These are phyloP conservation scores for Eupeodes luniger DNA, from an alignment of 2,888 invertebrate species.

Conservation along the genomic window DNA sequence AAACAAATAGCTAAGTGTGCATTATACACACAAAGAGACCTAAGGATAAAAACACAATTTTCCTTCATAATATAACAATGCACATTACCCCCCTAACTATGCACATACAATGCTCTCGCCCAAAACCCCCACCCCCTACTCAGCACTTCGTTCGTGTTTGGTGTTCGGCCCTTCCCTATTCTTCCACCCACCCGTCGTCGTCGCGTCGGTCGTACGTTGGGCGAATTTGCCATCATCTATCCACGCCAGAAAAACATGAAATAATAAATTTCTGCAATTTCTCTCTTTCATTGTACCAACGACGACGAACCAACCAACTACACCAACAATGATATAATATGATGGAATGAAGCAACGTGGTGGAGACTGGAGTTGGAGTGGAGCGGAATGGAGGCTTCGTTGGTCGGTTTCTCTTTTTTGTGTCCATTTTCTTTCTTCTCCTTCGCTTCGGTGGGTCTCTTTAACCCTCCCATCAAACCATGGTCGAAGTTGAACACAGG, in stretches of 20 bases:
- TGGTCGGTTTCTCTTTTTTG: conserved; percentile 65
- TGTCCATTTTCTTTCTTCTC: conserved; percentile 58
- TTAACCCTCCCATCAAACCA: conserved; percentile 32
- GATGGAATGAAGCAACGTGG: not conserved
- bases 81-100: conserved; percentile 63
- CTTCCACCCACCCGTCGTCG: conserved; percentile 10
- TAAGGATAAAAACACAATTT: conserved; percentile 72
- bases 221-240: conserved; percentile 38
- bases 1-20: conserved; percentile 50
- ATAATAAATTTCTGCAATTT: conserved; percentile 76
- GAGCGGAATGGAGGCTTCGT: conserved; percentile 29
- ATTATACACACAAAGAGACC: conserved; percentile 61
- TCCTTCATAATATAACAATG: conserved; percentile 72
- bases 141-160: not conserved
- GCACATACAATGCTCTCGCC: conserved; percentile 23
- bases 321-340: not conserved
- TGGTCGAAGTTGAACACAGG: conserved; percentile 53
- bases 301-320: not conserved
- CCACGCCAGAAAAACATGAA: conserved; percentile 58
- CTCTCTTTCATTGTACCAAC: conserved; percentile 65
- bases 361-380: not conserved
- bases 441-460: conserved; percentile 54
- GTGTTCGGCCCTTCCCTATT: not conserved
- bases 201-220: not conserved
- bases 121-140: not conserved